Evolutionary conservation across 1,140 invertebrate species (phyloP).

Genomic region (Bombus haemorrhoidalis): DNA sequence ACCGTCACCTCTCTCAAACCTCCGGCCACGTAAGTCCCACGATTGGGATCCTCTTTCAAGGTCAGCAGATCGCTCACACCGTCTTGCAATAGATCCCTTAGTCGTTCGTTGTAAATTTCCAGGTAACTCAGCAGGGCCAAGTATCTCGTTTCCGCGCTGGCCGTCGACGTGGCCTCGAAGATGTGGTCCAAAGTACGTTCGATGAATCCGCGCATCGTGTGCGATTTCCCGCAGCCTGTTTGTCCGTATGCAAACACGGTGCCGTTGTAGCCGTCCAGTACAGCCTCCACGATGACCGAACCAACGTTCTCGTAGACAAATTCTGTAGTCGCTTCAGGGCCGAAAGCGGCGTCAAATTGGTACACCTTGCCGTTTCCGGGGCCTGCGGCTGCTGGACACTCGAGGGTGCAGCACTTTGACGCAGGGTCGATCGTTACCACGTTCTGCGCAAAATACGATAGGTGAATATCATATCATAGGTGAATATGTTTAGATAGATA

Average conservation of each 20-base stretch:
- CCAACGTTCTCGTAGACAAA: constrained; percentile 79
- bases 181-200: constrained; percentile 95
- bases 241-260: constrained; percentile 95
- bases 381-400: constrained; percentile 80
- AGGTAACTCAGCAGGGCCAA: constrained; percentile 95
- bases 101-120: constrained; percentile 96
- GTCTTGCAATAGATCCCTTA: constrained; percentile 89
- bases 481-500: too few species aligned
- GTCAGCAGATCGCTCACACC: constrained; percentile 74
- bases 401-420: constrained; percentile 90
- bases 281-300: constrained; percentile 85
- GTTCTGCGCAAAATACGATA: constrained; percentile 81
- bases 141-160: constrained; percentile 90
- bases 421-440: constrained; percentile 89
- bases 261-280: constrained; percentile 93
- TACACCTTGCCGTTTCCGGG: constrained; percentile 74
- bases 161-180: constrained; percentile 94
- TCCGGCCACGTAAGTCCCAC: constrained; percentile 79
- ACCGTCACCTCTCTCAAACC: constrained; percentile 90
- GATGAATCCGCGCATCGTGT: constrained; percentile 93
- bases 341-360: constrained; percentile 80
- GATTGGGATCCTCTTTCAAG: constrained; percentile 77
- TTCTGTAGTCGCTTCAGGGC: constrained; percentile 74
- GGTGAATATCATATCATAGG: too few species aligned
- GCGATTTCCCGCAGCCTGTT: constrained; percentile 92